These are phyloP conservation scores for Poeciliopsis retropinna DNA, from an alignment of 2,113 vertebrate genomes.

Conservation along the genomic window DNA sequence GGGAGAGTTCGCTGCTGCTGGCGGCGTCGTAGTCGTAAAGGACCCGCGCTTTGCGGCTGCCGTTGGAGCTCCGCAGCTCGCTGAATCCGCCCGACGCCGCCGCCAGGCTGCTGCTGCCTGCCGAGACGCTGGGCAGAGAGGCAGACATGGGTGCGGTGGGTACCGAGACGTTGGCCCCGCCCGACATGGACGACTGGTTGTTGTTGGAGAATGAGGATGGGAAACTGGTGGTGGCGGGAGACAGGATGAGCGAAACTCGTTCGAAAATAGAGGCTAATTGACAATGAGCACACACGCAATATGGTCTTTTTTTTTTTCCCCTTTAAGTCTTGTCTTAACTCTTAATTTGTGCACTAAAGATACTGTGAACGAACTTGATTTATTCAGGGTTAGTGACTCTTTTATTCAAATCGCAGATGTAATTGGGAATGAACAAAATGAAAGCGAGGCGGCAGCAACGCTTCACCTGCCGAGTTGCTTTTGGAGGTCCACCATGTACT, in stretches of 20 bases:
- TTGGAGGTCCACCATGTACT: conserved; percentile 98
- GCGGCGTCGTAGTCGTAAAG: conserved; percentile 98
- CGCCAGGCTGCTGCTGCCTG: conserved; percentile 67
- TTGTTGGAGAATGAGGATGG: conserved; percentile 94
- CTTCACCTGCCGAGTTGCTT: conserved; percentile 96
- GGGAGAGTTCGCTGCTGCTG: conserved; percentile 94
- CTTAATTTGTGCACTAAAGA: background rate
- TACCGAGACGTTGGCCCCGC: conserved; percentile 80
- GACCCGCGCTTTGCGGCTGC: conserved; percentile 92
- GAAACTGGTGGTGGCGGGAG: conserved; percentile 81
- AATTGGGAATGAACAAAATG: background rate
- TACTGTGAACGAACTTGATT: no score
- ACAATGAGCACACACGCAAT: no score
- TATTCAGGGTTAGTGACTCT: no score
- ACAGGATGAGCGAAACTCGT: background rate
- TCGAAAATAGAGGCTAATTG: background rate
- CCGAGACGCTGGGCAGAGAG: conserved; percentile 83
- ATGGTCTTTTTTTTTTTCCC: background rate
- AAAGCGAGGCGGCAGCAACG: no score
- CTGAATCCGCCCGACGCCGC: conserved; percentile 81
- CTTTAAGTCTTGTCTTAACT: background rate
- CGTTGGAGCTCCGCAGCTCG: conserved; percentile 87
- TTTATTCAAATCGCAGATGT: no score
- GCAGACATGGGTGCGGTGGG: conserved; percentile 84
- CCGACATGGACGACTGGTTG: conserved; percentile 86